Evolutionary conservation across 2,113 vertebrate genomes (phyloP).

Genomic region (Zosterops japonicus): DNA sequence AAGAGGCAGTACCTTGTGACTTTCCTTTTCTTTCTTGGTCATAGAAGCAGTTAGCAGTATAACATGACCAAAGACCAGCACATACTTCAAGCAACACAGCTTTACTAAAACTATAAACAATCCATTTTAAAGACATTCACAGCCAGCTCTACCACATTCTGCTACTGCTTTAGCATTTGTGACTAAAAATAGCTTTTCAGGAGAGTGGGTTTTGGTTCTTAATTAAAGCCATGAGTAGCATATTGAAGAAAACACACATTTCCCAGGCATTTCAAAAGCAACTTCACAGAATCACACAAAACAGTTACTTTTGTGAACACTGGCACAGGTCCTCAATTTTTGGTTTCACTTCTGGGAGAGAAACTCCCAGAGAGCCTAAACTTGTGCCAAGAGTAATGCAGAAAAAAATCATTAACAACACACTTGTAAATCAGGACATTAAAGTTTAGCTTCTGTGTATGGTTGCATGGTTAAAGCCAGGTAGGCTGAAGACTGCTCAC

Average conservation of each 20-base stretch:
- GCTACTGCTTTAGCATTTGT: neutral
- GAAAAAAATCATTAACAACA: neutral
- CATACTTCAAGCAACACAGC: neutral
- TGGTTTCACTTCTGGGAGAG: neutral
- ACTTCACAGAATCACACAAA: neutral
- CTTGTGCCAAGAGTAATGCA: neutral
- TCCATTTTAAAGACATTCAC: neutral
- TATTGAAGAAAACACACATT: neutral
- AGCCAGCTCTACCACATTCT: neutral
- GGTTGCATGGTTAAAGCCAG: neutral
- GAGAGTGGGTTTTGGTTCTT: neutral
- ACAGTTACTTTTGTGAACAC: neutral
- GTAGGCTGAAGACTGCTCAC: neutral
- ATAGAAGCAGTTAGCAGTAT: rapidly evolving
- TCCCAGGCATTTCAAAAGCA: neutral
- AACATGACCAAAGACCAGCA: neutral
- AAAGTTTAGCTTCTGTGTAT: neutral
- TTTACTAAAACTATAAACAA: neutral
- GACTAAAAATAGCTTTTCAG: neutral
- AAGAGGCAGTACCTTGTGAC: neutral
- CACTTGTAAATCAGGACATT: neutral
- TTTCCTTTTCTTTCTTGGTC: neutral
- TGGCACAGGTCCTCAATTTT: neutral
- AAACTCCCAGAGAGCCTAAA: neutral
- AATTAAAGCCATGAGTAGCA: neutral